Percentiles rank a stretch among this genome's conserved stretches.
Conservation (phyloP, 2,113 vertebrate species). For the Malurus melanocephalus region DNA sequence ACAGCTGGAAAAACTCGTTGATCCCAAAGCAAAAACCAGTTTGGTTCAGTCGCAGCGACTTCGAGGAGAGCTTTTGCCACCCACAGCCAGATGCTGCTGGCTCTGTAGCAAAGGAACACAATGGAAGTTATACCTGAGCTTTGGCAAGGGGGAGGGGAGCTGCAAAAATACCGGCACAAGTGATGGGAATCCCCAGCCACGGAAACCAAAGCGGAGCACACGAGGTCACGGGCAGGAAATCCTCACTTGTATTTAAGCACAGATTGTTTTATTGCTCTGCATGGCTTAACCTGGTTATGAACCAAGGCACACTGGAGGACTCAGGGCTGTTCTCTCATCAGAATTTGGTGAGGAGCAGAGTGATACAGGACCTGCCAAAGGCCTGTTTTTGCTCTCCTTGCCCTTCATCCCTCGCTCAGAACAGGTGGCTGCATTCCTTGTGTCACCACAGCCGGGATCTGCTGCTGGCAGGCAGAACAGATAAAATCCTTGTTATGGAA, state of each 20-base stretch:
- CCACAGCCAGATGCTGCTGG: neutral
- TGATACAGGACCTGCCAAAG: fast-evolving
- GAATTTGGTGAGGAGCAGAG: neutral
- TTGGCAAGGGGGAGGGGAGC: neutral
- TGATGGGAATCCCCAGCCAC: neutral
- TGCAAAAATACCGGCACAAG: neutral
- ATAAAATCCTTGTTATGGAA: fast-evolving
- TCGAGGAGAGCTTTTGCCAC: neutral
- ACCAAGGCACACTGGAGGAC: fast-evolving
- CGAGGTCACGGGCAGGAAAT: neutral
- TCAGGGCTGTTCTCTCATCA: no score
- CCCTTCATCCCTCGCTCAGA: fast-evolving
- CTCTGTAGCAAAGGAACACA: neutral
- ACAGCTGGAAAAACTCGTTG: neutral
- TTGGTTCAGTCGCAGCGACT: neutral
- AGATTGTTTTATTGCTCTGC: neutral
- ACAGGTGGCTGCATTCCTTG: neutral
- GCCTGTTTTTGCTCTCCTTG: neutral
- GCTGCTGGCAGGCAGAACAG: neutral
- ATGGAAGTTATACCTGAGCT: neutral
- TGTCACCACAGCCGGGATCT: fast-evolving
- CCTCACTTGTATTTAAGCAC: neutral
- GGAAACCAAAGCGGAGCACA: neutral
- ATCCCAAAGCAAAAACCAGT: neutral
- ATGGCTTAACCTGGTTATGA: neutral